Base-by-base conservation (phyloP, 1,140 invertebrate genomes). In the Trachelipus rathkii region DNA sequence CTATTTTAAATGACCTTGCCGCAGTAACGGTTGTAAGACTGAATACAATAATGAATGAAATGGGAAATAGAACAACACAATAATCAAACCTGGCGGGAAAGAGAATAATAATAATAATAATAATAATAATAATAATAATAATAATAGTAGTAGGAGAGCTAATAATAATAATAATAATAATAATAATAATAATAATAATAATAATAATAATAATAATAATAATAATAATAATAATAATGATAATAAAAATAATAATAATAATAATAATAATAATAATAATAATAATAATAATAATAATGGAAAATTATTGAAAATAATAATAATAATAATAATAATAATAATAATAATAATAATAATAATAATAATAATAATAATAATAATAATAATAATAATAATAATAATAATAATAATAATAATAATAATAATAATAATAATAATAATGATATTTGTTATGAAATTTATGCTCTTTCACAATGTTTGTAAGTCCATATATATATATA, bases 81-180 rank as follows among this genome's bases (percentile, higher is more conserved):
- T 19, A 13, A 60, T 60, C 50, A 60, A 60, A 60, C 8, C 50
- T 60, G 50, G 6, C 33, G 33, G 33, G 1, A 60, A 60, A 60
- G n/a, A n/a, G n/a, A n/a, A n/a, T n/a, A n/a, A n/a, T n/a, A n/a
- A 60, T 60, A n/a, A 60, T 60, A 60, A 60, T 60, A 60, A 60
- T 60, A 60, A 60, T 60, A 60, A 60, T 60, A 60, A 21, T 60
- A 60, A 60, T 60, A 60, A 60, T 60, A 60, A 60, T 60, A 60
- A 60, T 33, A 33, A 33, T n/a, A n/a, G n/a, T n/a, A n/a, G n/a
- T n/a, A n/a, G n/a, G n/a, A n/a, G n/a, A n/a, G n/a, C n/a, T n/a
- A n/a, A n/a, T 60, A 60, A 60, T 60, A 60, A 33, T 33, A 33
- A 33, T 33, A 33, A 33, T 33, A 33, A 33, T 33, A 50, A n/a